phyloP scores from a whole-genome alignment of 2,888 invertebrate species.

The Timema cristinae region DNA sequence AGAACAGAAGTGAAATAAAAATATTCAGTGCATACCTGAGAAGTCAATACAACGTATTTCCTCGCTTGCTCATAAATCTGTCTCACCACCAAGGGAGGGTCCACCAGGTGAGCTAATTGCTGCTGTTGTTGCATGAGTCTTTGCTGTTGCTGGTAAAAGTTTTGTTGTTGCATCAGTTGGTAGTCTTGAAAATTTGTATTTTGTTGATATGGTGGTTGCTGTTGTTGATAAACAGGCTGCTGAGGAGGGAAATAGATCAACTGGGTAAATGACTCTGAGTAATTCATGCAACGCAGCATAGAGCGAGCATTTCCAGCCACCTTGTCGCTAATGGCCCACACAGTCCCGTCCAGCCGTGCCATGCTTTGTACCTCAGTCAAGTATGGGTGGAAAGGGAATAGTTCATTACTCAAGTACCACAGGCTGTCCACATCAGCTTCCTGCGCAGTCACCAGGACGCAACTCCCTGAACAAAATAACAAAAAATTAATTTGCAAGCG shows the following conservation, averaged over 20 bases:
- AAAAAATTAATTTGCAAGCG: too few relatives aligned
- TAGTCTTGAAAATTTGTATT: conserved; percentile 20
- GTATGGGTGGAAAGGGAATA: conserved; percentile 61
- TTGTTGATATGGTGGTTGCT: conserved; percentile 32
- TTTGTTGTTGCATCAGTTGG: conserved; percentile 8
- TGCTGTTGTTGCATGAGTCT: conserved; percentile 2
- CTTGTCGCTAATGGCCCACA: conserved; percentile 77
- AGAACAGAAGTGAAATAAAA: too few relatives aligned
- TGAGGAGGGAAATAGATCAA: neutral
- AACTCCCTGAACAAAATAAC: conserved; percentile 52
- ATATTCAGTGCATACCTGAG: conserved; percentile 54
- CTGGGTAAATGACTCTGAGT: conserved; percentile 1
- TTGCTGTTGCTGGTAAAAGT: neutral
- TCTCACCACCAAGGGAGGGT: conserved; percentile 63
- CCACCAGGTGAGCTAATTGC: conserved; percentile 35
- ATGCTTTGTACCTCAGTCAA: conserved; percentile 74
- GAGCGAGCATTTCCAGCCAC: conserved; percentile 46
- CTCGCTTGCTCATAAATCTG: conserved; percentile 69
- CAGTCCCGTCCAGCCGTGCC: conserved; percentile 77
- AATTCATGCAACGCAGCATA: conserved; percentile 48
- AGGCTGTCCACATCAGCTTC: conserved; percentile 70
- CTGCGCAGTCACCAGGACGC: conserved; percentile 61
- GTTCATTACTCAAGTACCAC: conserved; percentile 72
- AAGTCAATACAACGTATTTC: conserved; percentile 81
- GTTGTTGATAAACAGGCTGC: neutral